These are phyloP conservation scores for Doryteuthis pealeii DNA, from an alignment of 1,140 invertebrate genomes.

Conservation along the genomic window DNA sequence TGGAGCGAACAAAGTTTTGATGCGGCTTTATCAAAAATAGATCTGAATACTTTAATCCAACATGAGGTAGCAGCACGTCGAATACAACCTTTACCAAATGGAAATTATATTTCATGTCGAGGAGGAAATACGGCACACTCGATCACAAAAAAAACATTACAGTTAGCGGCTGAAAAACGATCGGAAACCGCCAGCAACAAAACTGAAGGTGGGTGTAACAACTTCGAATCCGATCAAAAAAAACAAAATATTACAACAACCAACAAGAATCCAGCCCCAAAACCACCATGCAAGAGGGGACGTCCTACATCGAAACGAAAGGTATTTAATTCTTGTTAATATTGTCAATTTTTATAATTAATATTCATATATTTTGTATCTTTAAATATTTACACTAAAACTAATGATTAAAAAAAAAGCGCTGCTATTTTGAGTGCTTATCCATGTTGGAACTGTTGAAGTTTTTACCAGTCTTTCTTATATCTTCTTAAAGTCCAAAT, in stretches of 20 bases:
- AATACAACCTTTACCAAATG: not conserved
- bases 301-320: slow-evolving; percentile 28
- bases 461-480: too few relatives aligned
- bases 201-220: not conserved
- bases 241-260: not conserved
- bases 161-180: not conserved
- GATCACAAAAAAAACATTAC: not conserved
- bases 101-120: not conserved
- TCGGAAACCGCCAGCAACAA: not conserved
- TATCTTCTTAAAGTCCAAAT: too few relatives aligned
- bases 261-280: not conserved
- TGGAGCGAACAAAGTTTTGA: not conserved
- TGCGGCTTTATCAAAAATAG: not conserved
- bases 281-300: slow-evolving; percentile 22
- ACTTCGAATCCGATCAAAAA: slow-evolving; percentile 10
- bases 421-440: too few relatives aligned
- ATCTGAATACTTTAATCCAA: not conserved
- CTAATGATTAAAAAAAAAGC: too few relatives aligned
- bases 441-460: too few relatives aligned
- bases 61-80: not conserved
- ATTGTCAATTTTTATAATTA: too few relatives aligned
- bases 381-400: too few relatives aligned
- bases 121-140: not conserved
- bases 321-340: not conserved
- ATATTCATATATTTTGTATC: too few relatives aligned